Conservation (phyloP, 2,888 invertebrate genomes). For the Laspeyria flexula region DNA sequence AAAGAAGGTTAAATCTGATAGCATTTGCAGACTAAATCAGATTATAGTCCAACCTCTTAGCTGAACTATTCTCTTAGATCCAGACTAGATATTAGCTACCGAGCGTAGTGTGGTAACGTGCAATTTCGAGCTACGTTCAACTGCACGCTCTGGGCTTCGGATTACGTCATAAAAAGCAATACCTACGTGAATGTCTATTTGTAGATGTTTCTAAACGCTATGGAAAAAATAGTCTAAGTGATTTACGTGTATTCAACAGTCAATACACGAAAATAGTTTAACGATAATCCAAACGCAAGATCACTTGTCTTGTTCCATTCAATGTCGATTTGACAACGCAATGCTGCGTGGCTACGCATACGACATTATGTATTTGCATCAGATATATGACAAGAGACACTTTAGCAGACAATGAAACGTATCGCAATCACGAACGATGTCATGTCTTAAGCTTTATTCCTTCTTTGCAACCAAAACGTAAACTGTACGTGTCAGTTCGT, state of each 20-base stretch:
- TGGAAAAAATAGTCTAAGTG: constrained; percentile 73
- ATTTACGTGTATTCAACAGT: constrained; percentile 70
- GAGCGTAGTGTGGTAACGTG: constrained; percentile 7
- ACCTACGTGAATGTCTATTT: constrained; percentile 67
- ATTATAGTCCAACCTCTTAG: constrained; percentile 10
- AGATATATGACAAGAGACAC: constrained; percentile 32
- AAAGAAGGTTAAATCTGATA: constrained; percentile 5
- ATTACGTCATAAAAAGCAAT: constrained; percentile 65
- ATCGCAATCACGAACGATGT: constrained; percentile 17
- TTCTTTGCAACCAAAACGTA: neutral
- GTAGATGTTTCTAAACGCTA: constrained; percentile 64
- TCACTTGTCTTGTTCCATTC: constrained; percentile 40
- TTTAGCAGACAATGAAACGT: constrained; percentile 22
- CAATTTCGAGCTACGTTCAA: constrained; percentile 18
- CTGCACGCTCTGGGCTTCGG: constrained; percentile 30
- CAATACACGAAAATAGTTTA: constrained; percentile 74
- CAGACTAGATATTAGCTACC: constrained; percentile 19
- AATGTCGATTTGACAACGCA: constrained; percentile 33
- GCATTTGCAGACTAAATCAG: constrained; percentile 11
- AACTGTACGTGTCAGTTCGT: too few species aligned
- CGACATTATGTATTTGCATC: constrained; percentile 47
- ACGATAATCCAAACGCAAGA: constrained; percentile 68
- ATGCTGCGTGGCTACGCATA: constrained; percentile 48
- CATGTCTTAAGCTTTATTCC: constrained; percentile 1
- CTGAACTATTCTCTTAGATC: constrained; percentile 22